Evolutionary conservation across 2,797 vertebrate species (phyloP), one percentile per base, ranked within the genome.

Genomic region (Crypturellus tataupa): DNA sequence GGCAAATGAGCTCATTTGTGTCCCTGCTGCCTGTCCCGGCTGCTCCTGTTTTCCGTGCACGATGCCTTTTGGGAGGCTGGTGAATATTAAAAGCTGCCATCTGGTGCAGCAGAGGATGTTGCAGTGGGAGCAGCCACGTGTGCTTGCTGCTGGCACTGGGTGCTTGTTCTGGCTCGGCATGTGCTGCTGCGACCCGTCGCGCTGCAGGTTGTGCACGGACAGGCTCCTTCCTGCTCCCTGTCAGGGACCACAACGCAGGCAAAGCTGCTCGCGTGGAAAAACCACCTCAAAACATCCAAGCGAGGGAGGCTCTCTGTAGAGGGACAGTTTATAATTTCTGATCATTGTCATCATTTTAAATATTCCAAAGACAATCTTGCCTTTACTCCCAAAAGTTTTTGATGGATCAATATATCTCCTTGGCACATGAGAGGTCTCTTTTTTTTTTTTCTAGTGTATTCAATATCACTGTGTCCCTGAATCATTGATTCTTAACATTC

Each of bases 1-100:
- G 75, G 80, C 89, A 87, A 87, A 96, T 67, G 33, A 83, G 60
- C 44, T 93, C 51, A n/a, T 83, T 86, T 68, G 63, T 8, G 7
- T 71, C 83, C 33, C 55, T 71, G 76, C 68, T 85, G 75, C 92
- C 31, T 4, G 46, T 21, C n/a, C 37, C 40, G 1, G 0, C n/a
- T 24, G 27, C 27, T 62, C 46, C 10, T 39, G 11, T 39, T 77
- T 25, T 31, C 60, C 16, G 19, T 25, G 51, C 19, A 29, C 20
- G 46, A 51, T 51, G 33, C 33, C 37, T 49, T 33, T 37, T 16
- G 5, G 14, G 18, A 69, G 27, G 46, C 67, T 27, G 67, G 33
- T 51, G 25, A 69, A 51, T 51, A 18, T 37, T 13, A 37, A 6
- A 69, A 51, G 20, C 29, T 19, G 21, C 44, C 21, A 19, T n/a